Evolutionary conservation across 2,888 invertebrate genomes (phyloP).

Genomic region (Argyra leucocephala): DNA sequence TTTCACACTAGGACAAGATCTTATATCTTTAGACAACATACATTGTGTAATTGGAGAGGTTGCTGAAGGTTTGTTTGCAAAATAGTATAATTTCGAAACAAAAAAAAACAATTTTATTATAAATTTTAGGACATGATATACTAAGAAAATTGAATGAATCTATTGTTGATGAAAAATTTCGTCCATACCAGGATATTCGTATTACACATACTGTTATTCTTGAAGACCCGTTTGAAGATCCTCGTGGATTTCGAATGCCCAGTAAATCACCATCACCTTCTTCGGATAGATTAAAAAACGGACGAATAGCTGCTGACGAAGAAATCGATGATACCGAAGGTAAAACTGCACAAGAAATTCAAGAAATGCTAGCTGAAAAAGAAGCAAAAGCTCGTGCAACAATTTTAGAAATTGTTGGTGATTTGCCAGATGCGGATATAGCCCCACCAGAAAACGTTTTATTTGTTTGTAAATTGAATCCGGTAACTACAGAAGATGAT

Average conservation of each 20-base stretch:
- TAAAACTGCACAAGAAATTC: constrained; percentile 71
- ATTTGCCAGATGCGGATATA: constrained; percentile 92
- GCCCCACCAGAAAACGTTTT: constrained; percentile 98
- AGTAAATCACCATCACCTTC: constrained; percentile 83
- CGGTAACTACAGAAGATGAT: constrained; percentile 94
- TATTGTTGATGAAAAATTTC: constrained; percentile 78
- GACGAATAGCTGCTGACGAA: constrained; percentile 87
- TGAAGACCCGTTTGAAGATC: constrained; percentile 93
- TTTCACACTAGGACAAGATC: constrained; percentile 76
- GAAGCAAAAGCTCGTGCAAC: constrained; percentile 96
- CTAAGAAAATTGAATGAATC: constrained; percentile 85
- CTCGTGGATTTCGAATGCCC: constrained; percentile 64
- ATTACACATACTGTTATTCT: constrained; percentile 93
- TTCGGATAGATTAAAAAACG: constrained; percentile 68
- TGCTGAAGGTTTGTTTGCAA: constrained; percentile 54
- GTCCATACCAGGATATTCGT: constrained; percentile 90
- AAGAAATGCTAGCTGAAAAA: constrained; percentile 76
- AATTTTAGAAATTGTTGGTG: constrained; percentile 96
- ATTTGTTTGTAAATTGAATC: constrained; percentile 98
- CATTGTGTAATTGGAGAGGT: constrained; percentile 96
- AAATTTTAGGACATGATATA: constrained; percentile 49
- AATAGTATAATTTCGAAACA: no score
- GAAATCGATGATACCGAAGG: constrained; percentile 83
- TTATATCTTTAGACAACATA: constrained; percentile 78
- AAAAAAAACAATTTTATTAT: no score